Evolutionary conservation across 2,888 invertebrate species (phyloP).

Genomic region (Drosophila pseudotakahashii): DNA sequence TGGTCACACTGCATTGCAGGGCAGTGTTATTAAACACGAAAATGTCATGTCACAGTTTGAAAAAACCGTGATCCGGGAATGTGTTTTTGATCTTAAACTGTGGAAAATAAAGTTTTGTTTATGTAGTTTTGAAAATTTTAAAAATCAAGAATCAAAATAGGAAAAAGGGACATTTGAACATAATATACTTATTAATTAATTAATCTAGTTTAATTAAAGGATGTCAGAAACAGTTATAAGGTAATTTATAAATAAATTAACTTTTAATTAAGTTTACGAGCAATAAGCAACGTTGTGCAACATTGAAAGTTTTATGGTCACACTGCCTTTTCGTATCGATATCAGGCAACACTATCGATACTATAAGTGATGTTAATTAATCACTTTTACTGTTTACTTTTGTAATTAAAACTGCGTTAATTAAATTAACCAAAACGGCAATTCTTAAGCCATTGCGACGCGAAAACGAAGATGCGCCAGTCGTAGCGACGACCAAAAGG

Average conservation of each 20-base stretch:
- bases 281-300: background rate
- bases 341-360: constrained; percentile 12
- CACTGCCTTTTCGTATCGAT: constrained; percentile 12
- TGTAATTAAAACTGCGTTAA: constrained; percentile 47
- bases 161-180: too few species aligned
- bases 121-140: too few species aligned
- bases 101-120: background rate
- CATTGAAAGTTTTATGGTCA: background rate
- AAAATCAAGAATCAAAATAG: too few species aligned
- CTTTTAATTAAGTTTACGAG: background rate
- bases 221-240: too few species aligned
- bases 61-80: background rate
- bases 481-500: background rate
- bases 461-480: constrained; percentile 6
- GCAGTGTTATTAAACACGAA: background rate
- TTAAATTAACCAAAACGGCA: constrained; percentile 39
- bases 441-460: constrained; percentile 5
- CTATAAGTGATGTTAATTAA: constrained; percentile 39
- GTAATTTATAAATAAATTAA: too few species aligned
- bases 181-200: too few species aligned
- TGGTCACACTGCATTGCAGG: constrained; percentile 11
- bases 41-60: background rate
- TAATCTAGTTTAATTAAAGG: too few species aligned
- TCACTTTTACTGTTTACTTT: constrained; percentile 52
- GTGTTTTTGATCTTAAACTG: background rate